Evolutionary conservation across 2,113 vertebrate species (phyloP), one percentile per base, ranked within the genome.

Genomic region (Onychostruthus taczanowskii): DNA sequence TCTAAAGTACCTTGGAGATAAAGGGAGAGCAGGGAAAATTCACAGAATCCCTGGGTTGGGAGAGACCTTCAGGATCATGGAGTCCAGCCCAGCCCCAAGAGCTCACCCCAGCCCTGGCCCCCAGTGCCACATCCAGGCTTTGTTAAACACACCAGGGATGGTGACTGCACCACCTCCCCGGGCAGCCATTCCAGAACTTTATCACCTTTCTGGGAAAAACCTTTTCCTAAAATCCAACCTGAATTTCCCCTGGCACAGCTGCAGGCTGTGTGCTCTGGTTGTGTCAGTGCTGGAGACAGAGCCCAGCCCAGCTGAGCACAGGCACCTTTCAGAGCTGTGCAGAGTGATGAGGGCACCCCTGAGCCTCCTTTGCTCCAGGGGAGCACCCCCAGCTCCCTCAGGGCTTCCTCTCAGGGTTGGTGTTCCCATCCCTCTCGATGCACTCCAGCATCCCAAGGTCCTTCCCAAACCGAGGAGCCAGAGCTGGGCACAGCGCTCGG

Each of bases 151-250:
- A 22, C 33, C 55, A n/a, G 33, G 55, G 21, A 58, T 58, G 33
- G 33, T 6, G 13, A n/a, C 55, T 58, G 0, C 33, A n/a, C 55
- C 55, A 14, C 55, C 55, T 14, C 53, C 31, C 31, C 0, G 2
- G 21, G 55, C 55, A 55, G 53, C 1, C 30, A 55, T 55, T 55
- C 53, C 30, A 55, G 18, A 55, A 20, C 53, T 55, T 55, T 31
- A 8, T 13, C 30, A 31, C 30, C 11, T 19, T 31, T 12, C 11
- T 31, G 18, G 18, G 7, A 5, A 31, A 31, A 31, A 5, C 11
- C 10, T 53, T 55, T 31, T 5, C 52, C 52, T 31, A 11, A 5
- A 31, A 22, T 56, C 55, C 31, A 10, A 0, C 55, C 31, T n/a
- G 13, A 22, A 33, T 56, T 56, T 56, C 55, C 53, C 20, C 15